Evolutionary conservation across 2,797 vertebrate species (phyloP), one percentile per base, ranked within the genome.

Genomic region (Mionectes olivaceus): DNA sequence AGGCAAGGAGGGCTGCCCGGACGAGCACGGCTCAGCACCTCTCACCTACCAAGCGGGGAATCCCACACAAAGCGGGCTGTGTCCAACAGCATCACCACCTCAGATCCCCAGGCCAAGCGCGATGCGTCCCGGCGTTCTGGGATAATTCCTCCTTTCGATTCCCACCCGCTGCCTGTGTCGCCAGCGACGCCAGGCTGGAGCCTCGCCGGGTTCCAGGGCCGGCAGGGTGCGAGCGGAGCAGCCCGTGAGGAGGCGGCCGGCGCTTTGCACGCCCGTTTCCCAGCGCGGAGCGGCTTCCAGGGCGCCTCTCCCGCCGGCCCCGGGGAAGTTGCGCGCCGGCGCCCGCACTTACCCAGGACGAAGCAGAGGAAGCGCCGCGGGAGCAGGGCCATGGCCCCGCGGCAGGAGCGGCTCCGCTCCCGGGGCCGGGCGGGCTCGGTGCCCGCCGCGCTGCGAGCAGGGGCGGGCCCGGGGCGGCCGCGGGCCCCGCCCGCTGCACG

Each of bases 311-410:
- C 44, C 59, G 2, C 22, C 25, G 15, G n/a, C 30, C 2, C 14
- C 37, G 27, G 41, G n/a, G 19, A 43, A 88, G 47, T 57, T 19
- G 61, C 19, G 61, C 5, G 22, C 14, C 53, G 46, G 25, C 47
- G 33, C 21, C 41, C 47, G 15, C 56, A 89, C 97, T 96, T 55
- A 97, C 97, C 97, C 61, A 96, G 92, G 3, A 96, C 8, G 65
- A 96, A 92, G 84, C 95, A 96, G 84, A 95, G 74, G 87, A 96
- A 94, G 1, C 95, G 90, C 50, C 90, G 94, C 19, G 88, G 94
- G 11, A 93, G 68, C 60, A 75, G 46, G 41, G 75, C 71, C 94
- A 88, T 82, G 90, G 67, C 92, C 78, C 86, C 63, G 63, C 86
- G 55, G 63, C 77, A 32, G 55, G 61, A 68, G 61, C 77, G 39